These are phyloP conservation scores for Pedionomus torquatus DNA, from an alignment of 2,113 vertebrate genomes.

Conservation along the genomic window DNA sequence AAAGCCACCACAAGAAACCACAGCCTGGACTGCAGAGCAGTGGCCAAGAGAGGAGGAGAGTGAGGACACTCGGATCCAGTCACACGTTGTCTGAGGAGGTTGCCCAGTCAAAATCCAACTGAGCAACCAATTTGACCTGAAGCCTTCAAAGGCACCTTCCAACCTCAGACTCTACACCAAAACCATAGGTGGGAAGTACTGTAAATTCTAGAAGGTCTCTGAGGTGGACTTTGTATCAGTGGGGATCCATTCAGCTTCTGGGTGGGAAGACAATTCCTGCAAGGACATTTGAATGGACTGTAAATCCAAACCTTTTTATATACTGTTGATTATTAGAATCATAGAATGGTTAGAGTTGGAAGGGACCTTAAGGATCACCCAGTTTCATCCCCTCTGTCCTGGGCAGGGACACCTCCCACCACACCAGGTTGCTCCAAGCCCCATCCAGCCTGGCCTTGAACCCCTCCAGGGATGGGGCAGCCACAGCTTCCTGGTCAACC, in stretches of 20 bases:
- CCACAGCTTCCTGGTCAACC: too few species aligned
- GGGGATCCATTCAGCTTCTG: background rate
- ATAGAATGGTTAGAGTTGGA: too few species aligned
- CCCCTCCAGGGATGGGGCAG: too few species aligned
- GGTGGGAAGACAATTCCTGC: background rate
- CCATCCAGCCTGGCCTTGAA: too few species aligned
- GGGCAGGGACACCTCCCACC: too few species aligned
- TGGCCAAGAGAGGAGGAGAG: background rate
- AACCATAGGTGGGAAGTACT: too few species aligned
- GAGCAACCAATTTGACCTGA: background rate
- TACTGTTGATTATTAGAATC: background rate
- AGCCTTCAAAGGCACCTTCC: background rate
- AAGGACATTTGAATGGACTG: background rate
- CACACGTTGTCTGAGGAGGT: background rate
- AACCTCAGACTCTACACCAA: fast-evolving
- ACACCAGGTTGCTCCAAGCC: too few species aligned
- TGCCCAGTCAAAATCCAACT: background rate
- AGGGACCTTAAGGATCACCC: too few species aligned
- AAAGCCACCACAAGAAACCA: background rate
- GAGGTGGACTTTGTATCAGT: background rate
- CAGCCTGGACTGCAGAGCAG: background rate
- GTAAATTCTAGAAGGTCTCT: fast-evolving
- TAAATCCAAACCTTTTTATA: background rate
- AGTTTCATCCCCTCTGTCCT: too few species aligned
- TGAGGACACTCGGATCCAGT: background rate